Evolutionary conservation across 2,797 vertebrate genomes (phyloP).

Genomic region (Cephalopachus bancanus): DNA sequence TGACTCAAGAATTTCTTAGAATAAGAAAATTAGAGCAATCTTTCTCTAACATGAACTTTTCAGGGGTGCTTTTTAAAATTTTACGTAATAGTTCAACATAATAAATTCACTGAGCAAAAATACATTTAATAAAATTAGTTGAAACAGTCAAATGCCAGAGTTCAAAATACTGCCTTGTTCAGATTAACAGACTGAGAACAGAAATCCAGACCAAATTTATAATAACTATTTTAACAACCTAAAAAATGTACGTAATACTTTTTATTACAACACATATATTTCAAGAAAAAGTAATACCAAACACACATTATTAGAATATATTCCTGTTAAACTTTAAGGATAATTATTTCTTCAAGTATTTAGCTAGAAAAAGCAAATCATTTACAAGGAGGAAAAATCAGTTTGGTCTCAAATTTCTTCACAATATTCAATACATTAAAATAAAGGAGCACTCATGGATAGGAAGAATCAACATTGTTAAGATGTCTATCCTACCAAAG

Average conservation of each 20-base stretch:
- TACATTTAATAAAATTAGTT: conserved; percentile 10
- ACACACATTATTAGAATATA: background rate
- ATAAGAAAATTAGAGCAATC: conserved; percentile 29
- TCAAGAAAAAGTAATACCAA: conserved; percentile 25
- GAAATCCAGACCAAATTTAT: background rate
- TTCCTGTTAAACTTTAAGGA: conserved; percentile 26
- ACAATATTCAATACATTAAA: background rate
- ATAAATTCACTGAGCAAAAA: conserved; percentile 18
- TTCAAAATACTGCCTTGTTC: conserved; percentile 20
- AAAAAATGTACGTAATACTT: background rate
- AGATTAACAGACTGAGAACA: background rate
- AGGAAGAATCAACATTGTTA: no score
- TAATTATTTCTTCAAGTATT: conserved; percentile 20
- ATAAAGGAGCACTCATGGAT: background rate
- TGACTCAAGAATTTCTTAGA: conserved; percentile 54
- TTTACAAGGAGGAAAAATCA: conserved; percentile 13
- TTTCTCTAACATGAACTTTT: conserved; percentile 25
- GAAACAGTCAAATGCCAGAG: conserved; percentile 44
- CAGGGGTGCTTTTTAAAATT: background rate
- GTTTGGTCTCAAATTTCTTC: background rate
- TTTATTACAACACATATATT: background rate
- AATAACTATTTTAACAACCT: background rate
- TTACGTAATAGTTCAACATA: conserved; percentile 3
- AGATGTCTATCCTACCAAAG: no score
- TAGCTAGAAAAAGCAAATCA: background rate